A percentile compares a stretch with the other conserved stretches of the same genome.
Evolutionary conservation across 2,113 vertebrate genomes (phyloP).

Genomic region (Pelecanus crispus): DNA sequence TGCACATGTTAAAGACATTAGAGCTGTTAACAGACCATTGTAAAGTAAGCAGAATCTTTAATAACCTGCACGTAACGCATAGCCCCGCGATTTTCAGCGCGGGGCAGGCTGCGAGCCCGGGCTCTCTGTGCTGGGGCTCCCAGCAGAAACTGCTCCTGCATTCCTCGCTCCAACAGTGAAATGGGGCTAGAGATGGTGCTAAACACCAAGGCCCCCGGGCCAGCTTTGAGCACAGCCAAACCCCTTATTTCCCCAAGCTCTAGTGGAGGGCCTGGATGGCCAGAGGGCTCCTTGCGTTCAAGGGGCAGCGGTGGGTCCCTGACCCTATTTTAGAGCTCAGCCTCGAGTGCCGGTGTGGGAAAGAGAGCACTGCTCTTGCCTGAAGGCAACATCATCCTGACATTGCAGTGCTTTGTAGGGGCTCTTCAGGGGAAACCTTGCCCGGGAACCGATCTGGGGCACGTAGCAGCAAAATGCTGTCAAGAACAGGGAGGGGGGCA

Average conservation of each 20-base stretch:
- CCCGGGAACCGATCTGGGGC: not conserved
- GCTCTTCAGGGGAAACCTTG: not conserved
- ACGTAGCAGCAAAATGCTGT: not conserved
- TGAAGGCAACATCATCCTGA: not conserved
- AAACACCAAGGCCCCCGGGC: not conserved
- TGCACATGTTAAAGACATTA: slow-evolving; percentile 84
- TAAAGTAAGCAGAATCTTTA: slow-evolving; percentile 82
- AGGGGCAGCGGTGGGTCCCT: not conserved
- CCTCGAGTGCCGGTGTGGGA: rapidly evolving
- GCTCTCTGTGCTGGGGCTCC: not conserved
- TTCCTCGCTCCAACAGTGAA: not conserved
- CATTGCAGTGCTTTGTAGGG: not conserved
- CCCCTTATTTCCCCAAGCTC: not conserved
- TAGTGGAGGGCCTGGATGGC: not conserved
- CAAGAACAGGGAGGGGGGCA: not conserved
- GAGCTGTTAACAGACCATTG: slow-evolving; percentile 79
- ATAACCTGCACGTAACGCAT: slow-evolving; percentile 60
- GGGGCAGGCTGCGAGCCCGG: not conserved
- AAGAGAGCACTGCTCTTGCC: not conserved
- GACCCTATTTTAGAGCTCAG: not conserved
- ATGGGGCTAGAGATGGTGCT: not conserved
- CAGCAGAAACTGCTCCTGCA: not conserved
- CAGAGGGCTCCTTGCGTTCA: rapidly evolving
- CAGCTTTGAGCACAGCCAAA: not conserved
- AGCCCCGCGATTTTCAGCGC: slow-evolving; percentile 17